Evolutionary conservation across 1,140 invertebrate genomes (phyloP), one percentile per base, ranked within the genome.

Genomic region (Bombus balteatus): DNA sequence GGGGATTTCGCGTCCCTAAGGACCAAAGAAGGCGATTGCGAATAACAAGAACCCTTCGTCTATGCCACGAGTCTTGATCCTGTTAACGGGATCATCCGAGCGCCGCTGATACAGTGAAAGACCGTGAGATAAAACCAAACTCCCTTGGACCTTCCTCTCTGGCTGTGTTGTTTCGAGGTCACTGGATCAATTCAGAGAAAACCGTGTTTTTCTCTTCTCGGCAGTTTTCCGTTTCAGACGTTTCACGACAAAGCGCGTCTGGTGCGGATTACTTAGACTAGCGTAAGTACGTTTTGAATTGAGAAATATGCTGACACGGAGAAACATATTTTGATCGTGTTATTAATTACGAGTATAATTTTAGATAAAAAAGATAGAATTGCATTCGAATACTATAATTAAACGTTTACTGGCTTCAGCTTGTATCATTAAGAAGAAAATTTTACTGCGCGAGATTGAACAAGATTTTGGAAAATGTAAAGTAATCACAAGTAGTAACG

Each of bases 71-170:
- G 87, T 84, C 87, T 88, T 93, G 91, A 93, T 93, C 92, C 92
- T 92, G 92, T 92, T 93, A 92, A 92, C 90, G 37, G 91, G 91
- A 93, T 92, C 89, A 93, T 92, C 87, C 88, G 66, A n/a, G 43
- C 79, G 87, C 81, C 83, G 53, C 41, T 65, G 84, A 91, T 84
- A 73, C 72, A 72, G 57, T 76, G 47, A 80, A 81, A 74, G 59
- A 76, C 70, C 85, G 87, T 89, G 84, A 88, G 87, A 87, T 84
- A 91, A 86, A 91, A 90, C 85, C 73, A 71, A 79, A 66, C 72
- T 43, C 89, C 70, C 79, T 86, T 85, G 78, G 39, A 88, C 72
- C 77, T 85, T 74, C 25, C 71, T 85, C 59, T 75, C 76, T 62
- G 65, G 15, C 1, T 76, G 71, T 90, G 76, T 90, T 80, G 71